Percentiles rank a stretch among this genome's conserved stretches.
phyloP scores from a whole-genome alignment of 2,888 invertebrate species.

The Agonopterix subpropinquella region DNA sequence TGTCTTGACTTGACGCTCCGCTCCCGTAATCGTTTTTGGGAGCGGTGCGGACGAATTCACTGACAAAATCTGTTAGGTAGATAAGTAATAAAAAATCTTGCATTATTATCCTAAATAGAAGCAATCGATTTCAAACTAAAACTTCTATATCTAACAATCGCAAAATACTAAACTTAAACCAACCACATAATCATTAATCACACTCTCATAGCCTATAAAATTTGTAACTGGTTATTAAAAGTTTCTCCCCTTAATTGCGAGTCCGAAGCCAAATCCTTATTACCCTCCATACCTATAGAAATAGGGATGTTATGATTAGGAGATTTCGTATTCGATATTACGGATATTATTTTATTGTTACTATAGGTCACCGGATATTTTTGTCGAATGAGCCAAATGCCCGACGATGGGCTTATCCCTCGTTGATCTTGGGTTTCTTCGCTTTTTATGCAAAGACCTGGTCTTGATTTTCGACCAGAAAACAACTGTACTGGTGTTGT shows the following conservation, averaged over 20 bases:
- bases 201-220: conserved; percentile 34
- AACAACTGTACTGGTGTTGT: no score
- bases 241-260: conserved; percentile 60
- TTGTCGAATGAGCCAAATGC: neutral
- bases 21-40: no score
- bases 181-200: conserved; percentile 14
- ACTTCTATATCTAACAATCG: no score
- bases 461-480: no score
- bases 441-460: neutral
- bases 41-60: no score
- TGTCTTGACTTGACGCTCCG: no score
- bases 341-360: neutral
- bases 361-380: neutral
- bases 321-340: neutral
- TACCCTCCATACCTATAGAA: conserved; percentile 16
- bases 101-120: no score
- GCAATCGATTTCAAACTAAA: no score
- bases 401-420: neutral
- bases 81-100: no score
- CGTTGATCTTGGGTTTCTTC: neutral
- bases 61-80: no score
- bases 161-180: neutral
- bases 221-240: conserved; percentile 56
- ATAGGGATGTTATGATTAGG: neutral
- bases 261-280: conserved; percentile 52